Evolutionary conservation across 2,113 vertebrate species (phyloP).

Genomic region (Dissostichus mawsoni): DNA sequence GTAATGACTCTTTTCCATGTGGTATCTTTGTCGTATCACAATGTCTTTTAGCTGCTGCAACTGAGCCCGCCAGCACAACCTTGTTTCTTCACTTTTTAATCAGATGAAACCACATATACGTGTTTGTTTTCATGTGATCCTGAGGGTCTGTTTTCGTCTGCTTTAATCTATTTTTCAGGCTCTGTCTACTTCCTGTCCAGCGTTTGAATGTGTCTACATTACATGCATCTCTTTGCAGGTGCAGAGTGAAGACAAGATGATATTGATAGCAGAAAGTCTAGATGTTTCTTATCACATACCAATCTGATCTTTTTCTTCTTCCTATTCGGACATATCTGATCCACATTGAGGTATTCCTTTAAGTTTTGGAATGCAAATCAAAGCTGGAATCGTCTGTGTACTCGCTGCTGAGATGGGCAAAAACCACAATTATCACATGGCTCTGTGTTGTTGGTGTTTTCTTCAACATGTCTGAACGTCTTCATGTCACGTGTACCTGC

Average conservation of each 20-base stretch:
- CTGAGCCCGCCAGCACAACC: background rate
- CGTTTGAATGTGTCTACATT: background rate
- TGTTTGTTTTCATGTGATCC: background rate
- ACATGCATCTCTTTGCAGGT: conserved; percentile 6
- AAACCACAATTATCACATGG: background rate
- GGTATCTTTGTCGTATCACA: background rate
- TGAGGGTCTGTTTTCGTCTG: background rate
- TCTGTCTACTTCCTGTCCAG: background rate
- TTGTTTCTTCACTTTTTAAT: background rate
- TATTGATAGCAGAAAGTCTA: background rate
- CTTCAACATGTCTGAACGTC: background rate
- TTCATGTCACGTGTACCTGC: background rate
- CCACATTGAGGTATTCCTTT: conserved; percentile 10
- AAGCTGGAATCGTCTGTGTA: background rate
- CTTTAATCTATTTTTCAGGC: background rate
- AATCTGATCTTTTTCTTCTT: background rate
- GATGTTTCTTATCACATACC: conserved; percentile 11
- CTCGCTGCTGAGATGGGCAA: background rate
- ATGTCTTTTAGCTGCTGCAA: background rate
- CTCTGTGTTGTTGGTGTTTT: background rate
- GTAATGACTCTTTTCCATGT: background rate
- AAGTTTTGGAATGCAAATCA: conserved; percentile 38
- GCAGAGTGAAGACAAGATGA: background rate
- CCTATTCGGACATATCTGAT: conserved; percentile 5
- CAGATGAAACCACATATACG: conserved; percentile 5